A percentile compares a stretch with the other conserved stretches of the same genome.
phyloP scores from a whole-genome alignment of 2,888 invertebrate species.

The Chymomyza fuscimana region DNA sequence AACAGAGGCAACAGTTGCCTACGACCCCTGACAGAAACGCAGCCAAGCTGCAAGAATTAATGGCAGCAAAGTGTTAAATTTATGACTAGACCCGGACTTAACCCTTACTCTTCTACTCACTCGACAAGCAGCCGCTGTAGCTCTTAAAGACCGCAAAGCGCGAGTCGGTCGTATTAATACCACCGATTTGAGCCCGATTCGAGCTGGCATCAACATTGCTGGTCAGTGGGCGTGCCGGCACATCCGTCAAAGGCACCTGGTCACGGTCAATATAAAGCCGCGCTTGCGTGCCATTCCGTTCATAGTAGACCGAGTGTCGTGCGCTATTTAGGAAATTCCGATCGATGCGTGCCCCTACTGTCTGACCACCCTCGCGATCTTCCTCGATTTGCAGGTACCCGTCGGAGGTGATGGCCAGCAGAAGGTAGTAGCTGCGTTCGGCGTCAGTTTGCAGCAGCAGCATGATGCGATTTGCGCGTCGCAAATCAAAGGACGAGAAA shows the following conservation, averaged over 20 bases:
- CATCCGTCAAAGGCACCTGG: slow-evolving; percentile 85
- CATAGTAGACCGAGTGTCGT: slow-evolving; percentile 86
- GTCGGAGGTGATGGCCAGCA: slow-evolving; percentile 90
- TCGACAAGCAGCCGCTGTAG: slow-evolving; percentile 93
- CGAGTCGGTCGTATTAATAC: slow-evolving; percentile 90
- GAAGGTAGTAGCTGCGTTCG: slow-evolving; percentile 90
- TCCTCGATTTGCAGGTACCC: slow-evolving; percentile 92
- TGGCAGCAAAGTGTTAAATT: slow-evolving; percentile 57
- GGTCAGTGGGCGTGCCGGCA: slow-evolving; percentile 85
- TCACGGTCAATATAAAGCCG: slow-evolving; percentile 88
- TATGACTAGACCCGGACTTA: slow-evolving; percentile 46
- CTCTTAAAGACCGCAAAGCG: slow-evolving; percentile 90
- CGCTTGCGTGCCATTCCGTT: slow-evolving; percentile 86
- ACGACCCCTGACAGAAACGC: slow-evolving; percentile 61
- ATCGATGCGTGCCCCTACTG: slow-evolving; percentile 86
- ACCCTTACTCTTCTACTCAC: slow-evolving; percentile 81
- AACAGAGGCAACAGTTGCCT: slow-evolving; percentile 21
- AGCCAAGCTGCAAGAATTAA: slow-evolving; percentile 70
- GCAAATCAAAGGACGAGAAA: slow-evolving; percentile 89
- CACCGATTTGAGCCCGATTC: slow-evolving; percentile 92
- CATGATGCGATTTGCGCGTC: slow-evolving; percentile 89
- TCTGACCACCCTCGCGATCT: slow-evolving; percentile 85
- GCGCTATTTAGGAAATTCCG: slow-evolving; percentile 90
- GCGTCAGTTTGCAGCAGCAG: slow-evolving; percentile 90
- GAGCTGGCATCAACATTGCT: slow-evolving; percentile 84